Evolutionary conservation across 1,140 invertebrate species (phyloP).

Genomic region (Drosophila erecta): DNA sequence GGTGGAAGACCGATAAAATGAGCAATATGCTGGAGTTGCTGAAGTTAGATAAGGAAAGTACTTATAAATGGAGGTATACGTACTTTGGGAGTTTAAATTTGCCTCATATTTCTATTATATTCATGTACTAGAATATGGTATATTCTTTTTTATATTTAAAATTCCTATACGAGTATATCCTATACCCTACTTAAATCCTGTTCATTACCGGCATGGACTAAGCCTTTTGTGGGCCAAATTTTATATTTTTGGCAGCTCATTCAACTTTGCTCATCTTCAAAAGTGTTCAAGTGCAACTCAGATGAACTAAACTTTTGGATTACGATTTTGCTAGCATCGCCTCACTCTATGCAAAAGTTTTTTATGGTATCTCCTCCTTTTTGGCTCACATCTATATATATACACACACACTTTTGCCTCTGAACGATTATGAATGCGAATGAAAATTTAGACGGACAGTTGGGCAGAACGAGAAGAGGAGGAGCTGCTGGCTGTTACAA

Average conservation of each 20-base stretch:
- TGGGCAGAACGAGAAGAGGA: not conserved
- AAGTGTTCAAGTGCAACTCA: conserved; percentile 47
- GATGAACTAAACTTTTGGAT: conserved; percentile 48
- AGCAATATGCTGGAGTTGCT: conserved; percentile 36
- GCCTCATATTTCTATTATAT: not conserved
- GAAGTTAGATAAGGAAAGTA: conserved; percentile 11
- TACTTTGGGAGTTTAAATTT: not conserved
- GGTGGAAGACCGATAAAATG: conserved; percentile 38
- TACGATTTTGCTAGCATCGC: conserved; percentile 20
- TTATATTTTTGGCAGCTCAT: conserved; percentile 15
- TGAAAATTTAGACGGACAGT: conserved; percentile 20
- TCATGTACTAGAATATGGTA: too few species aligned
- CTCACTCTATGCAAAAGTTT: conserved; percentile 28
- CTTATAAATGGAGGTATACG: not conserved
- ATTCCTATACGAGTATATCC: too few species aligned
- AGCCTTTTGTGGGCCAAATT: conserved; percentile 9
- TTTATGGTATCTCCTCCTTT: conserved; percentile 21
- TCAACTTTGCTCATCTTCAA: conserved; percentile 39
- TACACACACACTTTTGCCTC: conserved; percentile 41
- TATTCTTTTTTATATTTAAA: not conserved
- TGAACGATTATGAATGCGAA: conserved; percentile 60
- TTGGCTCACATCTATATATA: conserved; percentile 19
- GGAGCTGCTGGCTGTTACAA: conserved; percentile 22
- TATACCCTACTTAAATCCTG: not conserved
- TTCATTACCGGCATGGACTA: not conserved